Evolutionary conservation across 2,113 vertebrate genomes (phyloP).

Genomic region (Macroglossus sobrinus): DNA sequence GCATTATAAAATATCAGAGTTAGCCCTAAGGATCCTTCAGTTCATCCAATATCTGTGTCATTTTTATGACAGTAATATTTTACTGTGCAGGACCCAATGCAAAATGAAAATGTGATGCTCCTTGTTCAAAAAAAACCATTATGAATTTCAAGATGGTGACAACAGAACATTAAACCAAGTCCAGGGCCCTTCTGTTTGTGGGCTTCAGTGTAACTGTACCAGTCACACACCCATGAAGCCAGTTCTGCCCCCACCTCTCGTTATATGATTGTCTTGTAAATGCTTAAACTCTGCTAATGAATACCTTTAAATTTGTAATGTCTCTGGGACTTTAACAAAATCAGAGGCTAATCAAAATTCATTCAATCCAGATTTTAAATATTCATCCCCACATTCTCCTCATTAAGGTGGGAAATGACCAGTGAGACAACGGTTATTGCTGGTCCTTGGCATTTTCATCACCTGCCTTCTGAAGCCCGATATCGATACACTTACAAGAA

Average conservation of each 20-base stretch:
- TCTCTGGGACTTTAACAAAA: background rate
- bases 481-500: background rate
- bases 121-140: background rate
- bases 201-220: background rate
- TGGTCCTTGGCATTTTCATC: background rate
- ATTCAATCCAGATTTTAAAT: background rate
- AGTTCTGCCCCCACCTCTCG: background rate
- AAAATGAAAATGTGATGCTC: background rate
- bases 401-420: background rate
- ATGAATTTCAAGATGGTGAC: background rate
- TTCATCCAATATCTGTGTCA: background rate
- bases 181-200: background rate
- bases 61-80: background rate
- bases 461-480: background rate
- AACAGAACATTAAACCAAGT: background rate
- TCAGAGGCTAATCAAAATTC: background rate
- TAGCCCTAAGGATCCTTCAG: background rate
- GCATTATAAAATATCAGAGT: background rate
- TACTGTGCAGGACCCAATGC: background rate
- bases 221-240: background rate
- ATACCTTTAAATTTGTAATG: background rate
- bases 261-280: background rate
- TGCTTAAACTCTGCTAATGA: background rate
- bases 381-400: background rate
- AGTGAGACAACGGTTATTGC: background rate